Conservation (phyloP, 2,113 vertebrate species). For the Tachysurus vachellii region DNA sequence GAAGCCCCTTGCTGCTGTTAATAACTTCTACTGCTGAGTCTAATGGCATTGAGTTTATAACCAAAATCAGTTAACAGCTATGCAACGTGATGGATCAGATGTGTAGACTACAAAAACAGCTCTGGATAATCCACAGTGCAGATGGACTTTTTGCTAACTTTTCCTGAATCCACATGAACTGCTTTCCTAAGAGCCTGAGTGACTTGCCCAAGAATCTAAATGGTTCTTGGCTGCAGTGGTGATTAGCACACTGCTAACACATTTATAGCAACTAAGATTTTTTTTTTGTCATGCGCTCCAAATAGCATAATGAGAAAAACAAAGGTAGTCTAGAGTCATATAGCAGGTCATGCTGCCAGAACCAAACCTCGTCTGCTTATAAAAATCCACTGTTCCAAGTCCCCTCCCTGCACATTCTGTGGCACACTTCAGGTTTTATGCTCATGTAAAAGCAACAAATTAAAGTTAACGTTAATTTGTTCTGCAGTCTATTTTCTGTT, state of each 20-base stretch:
- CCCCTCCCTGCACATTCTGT: slow-evolving; percentile 45
- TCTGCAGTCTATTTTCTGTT: slow-evolving; percentile 56
- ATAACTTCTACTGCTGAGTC: slow-evolving; percentile 61
- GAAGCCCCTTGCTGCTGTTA: not conserved
- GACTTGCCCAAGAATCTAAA: slow-evolving; percentile 58
- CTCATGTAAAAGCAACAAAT: slow-evolving; percentile 59
- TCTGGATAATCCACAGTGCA: not conserved
- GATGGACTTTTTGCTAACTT: slow-evolving; percentile 6
- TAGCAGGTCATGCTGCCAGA: slow-evolving; percentile 52
- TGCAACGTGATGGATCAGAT: slow-evolving; percentile 30
- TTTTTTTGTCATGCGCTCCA: slow-evolving; percentile 60
- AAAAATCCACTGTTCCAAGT: slow-evolving; percentile 52
- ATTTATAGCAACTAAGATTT: slow-evolving; percentile 61
- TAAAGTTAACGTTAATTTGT: slow-evolving; percentile 60
- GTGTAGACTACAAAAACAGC: slow-evolving; percentile 28
- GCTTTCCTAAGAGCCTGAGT: slow-evolving; percentile 47
- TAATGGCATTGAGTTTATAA: not conserved
- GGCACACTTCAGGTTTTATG: slow-evolving; percentile 47
- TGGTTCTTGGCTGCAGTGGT: slow-evolving; percentile 42
- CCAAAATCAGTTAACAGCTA: slow-evolving; percentile 39
- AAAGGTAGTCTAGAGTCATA: slow-evolving; percentile 59
- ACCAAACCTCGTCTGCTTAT: slow-evolving; percentile 54
- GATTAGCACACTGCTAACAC: slow-evolving; percentile 63
- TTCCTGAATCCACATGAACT: slow-evolving; percentile 5
- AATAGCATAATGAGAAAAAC: slow-evolving; percentile 65